These are phyloP conservation scores for Halcyon badia DNA, from an alignment of 2,797 vertebrate genomes.

Conservation along the genomic window DNA sequence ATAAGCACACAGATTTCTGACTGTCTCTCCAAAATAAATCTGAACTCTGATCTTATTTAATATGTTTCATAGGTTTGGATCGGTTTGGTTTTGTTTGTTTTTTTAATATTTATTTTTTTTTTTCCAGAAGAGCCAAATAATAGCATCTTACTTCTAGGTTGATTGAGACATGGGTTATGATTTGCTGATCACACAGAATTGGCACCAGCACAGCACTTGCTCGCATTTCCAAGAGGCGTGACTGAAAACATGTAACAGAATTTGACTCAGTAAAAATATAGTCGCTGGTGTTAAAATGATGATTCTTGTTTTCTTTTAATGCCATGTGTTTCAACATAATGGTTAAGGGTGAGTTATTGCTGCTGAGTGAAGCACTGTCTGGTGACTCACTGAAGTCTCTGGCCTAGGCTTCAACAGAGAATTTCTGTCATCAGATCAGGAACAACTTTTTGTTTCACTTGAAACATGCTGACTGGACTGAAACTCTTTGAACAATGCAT, in stretches of 20 bases:
- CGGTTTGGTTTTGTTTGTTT: background rate
- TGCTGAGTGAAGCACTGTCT: background rate
- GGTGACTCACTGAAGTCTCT: conserved; percentile 14
- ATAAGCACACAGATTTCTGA: background rate
- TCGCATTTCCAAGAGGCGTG: background rate
- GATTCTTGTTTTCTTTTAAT: background rate
- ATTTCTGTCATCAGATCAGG: background rate
- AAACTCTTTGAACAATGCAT: background rate
- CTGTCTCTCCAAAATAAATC: background rate
- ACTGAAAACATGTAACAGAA: background rate
- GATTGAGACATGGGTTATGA: background rate
- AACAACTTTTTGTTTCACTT: background rate
- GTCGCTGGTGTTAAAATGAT: background rate
- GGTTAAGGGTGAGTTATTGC: background rate
- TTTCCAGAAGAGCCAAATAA: background rate
- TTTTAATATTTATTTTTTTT: too few species aligned
- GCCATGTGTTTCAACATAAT: background rate
- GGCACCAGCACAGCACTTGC: background rate
- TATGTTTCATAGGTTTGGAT: background rate
- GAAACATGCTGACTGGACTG: background rate
- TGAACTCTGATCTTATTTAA: background rate
- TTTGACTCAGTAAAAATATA: background rate
- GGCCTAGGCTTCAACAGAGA: background rate
- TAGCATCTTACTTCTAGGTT: background rate
- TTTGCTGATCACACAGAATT: background rate